Conservation (phyloP, 1,140 invertebrate species). For the Planococcus citri region DNA sequence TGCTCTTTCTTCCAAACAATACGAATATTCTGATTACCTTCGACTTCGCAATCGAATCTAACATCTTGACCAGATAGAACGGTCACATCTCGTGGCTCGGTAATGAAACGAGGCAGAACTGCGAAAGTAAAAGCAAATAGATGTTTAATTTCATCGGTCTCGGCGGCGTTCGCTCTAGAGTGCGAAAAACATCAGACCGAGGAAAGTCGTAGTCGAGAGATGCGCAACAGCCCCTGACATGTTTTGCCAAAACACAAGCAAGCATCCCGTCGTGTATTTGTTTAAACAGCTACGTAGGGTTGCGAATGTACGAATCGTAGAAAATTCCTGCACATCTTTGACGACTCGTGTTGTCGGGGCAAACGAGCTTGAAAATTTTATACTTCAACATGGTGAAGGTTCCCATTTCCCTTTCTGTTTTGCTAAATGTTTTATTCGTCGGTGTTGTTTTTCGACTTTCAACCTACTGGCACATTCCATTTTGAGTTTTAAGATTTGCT, state of each 20-base stretch:
- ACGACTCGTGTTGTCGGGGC: background rate
- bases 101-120: conserved; percentile 80
- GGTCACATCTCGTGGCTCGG: conserved; percentile 71
- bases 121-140: conserved; percentile 26
- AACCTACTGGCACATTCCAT: background rate
- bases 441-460: background rate
- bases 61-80: conserved; percentile 65
- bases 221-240: background rate
- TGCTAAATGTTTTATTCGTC: background rate
- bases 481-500: too few species aligned
- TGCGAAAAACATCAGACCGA: background rate
- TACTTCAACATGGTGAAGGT: background rate
- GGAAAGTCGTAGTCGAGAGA: background rate
- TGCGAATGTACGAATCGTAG: too few species aligned
- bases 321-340: background rate
- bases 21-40: conserved; percentile 74
- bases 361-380: background rate
- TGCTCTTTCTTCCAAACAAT: conserved; percentile 81
- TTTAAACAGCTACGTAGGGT: too few species aligned
- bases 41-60: conserved; percentile 76
- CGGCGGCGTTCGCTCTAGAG: background rate
- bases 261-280: too few species aligned
- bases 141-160: conserved; percentile 46
- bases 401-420: background rate
- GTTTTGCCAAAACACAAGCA: background rate